A percentile compares a stretch with the other conserved stretches of the same genome.
Evolutionary conservation across 2,113 vertebrate genomes (phyloP).

Genomic region (Zosterops lateralis): DNA sequence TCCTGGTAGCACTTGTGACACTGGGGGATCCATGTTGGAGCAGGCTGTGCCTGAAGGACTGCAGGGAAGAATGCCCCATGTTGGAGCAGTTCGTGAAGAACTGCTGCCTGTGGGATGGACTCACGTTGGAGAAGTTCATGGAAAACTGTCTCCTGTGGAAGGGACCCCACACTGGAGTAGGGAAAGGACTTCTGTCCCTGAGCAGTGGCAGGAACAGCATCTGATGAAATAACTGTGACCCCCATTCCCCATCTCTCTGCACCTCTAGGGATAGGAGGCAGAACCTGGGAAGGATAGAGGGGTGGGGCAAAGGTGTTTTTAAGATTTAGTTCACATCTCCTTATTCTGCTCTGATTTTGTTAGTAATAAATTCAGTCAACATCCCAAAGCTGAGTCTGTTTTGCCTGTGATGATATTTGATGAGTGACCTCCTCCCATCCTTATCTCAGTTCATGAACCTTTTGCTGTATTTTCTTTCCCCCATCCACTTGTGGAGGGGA

Average conservation of each 20-base stretch:
- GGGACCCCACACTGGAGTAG: not conserved
- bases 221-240: not conserved
- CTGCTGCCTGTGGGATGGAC: not conserved
- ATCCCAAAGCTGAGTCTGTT: not conserved
- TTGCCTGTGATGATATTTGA: not conserved
- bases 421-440: not conserved
- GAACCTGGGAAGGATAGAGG: not conserved
- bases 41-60: not conserved
- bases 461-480: not conserved
- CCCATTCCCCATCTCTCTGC: not conserved
- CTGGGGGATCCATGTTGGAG: not conserved
- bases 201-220: not conserved
- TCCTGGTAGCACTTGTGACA: not conserved
- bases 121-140: accelerated
- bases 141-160: not conserved
- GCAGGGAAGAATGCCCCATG: not conserved
- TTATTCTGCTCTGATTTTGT: not conserved
- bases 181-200: not conserved
- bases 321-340: not conserved
- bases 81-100: not conserved
- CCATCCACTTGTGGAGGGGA: not conserved
- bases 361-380: not conserved
- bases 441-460: not conserved
- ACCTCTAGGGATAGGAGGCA: not conserved
- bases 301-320: not conserved